Base-by-base conservation (phyloP, 2,888 invertebrate genomes). In the Venusia cambrica region DNA sequence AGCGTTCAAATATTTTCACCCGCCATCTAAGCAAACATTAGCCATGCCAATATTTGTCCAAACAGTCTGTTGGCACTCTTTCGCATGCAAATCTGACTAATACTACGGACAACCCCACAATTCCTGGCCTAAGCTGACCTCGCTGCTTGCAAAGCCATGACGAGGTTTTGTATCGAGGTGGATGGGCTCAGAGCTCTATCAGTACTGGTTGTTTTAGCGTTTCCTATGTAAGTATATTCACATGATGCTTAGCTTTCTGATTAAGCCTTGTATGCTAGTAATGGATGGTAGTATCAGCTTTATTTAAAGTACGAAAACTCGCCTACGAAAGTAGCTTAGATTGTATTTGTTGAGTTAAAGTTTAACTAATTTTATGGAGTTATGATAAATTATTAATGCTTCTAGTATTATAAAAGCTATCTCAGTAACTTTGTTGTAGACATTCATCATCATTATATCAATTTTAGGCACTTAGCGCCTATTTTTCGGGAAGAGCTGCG, bases 21-120 rank as follows among this genome's bases (percentile, higher is more conserved):
- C 38, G 29, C 37, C 31, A 51, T 46, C 46, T 34, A 54, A 45
- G 43, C 51, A 54, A 62, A 62, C 48, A 47, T 58, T 57, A 52
- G 48, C 51, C 36, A 20, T 43, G 35, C 33, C 48, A 46, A 50
- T 49, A 45, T 50, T 49, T 50, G 51, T 44, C 51, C 52, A 51
- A 60, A 58, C 60, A 58, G 49, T 42, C 51, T 45, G 51, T 49
- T 54, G 48, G 51, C 49, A 47, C 61, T 60, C 64, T 70, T 67
- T 68, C 54, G 60, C 51, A 70, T 68, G 68, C 64, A 66, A 70
- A 70, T 70, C 39, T 40, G 36, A 38, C 50, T 49, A 54, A 55
- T 54, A 57, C 54, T 43, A 38, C 47, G 46, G 47, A 56, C 57
- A 56, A 39, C 36, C 28, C 34, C 29, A 15, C 17, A 31, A 13